Evolutionary conservation across 92 coral and sea anemone species (phyloP).

Genomic region (Galaxea fascicularis): DNA sequence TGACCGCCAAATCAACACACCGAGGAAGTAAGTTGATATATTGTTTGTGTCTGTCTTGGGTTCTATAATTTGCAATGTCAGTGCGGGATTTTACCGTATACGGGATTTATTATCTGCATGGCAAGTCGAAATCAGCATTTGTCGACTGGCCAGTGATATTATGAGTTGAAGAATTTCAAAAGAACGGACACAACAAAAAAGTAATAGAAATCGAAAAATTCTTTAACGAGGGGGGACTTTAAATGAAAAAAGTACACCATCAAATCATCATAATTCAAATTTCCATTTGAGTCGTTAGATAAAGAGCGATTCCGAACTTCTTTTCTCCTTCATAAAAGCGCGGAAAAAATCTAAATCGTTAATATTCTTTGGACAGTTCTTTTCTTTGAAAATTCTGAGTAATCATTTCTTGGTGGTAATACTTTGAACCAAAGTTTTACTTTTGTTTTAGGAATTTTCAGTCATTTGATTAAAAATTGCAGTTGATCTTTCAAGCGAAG

Average conservation of each 20-base stretch:
- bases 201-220: no score
- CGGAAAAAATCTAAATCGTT: no score
- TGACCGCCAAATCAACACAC: slow-evolving; percentile 73
- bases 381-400: no score
- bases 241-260: no score
- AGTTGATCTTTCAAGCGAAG: background rate
- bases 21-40: slow-evolving; percentile 71
- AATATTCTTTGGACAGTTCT: no score
- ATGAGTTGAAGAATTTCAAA: background rate
- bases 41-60: background rate
- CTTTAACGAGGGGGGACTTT: no score
- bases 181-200: background rate
- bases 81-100: background rate
- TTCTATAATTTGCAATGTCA: background rate
- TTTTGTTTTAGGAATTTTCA: background rate
- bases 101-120: background rate
- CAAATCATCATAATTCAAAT: no score
- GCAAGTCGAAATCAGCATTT: slow-evolving; percentile 3
- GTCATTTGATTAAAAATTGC: background rate
- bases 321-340: no score
- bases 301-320: no score
- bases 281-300: no score
- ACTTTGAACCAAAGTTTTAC: no score
- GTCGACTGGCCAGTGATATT: background rate
- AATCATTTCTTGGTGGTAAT: no score